Percentiles rank a stretch among this genome's conserved stretches.
Conservation (phyloP, 1,140 invertebrate species). For the Drosophila serrata region DNA sequence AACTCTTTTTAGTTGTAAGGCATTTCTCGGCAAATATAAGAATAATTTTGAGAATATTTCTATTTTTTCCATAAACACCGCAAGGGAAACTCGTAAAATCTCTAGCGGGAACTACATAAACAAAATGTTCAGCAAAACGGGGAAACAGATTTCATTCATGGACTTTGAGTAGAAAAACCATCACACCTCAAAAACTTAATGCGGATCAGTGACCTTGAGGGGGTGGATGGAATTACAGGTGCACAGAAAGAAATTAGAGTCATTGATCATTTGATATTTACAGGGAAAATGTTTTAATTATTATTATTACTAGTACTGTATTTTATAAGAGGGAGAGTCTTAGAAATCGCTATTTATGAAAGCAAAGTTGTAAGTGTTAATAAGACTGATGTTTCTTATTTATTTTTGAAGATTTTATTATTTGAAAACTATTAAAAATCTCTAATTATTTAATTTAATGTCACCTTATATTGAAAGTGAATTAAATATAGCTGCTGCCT, state of each 20-base stretch:
- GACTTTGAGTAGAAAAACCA: constrained; percentile 15
- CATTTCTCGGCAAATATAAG: constrained; percentile 9
- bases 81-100: constrained; percentile 64
- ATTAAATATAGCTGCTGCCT: too few species aligned
- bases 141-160: constrained; percentile 63
- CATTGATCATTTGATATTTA: constrained; percentile 1
- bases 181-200: constrained; percentile 23
- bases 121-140: constrained; percentile 31
- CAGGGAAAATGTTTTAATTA: background rate
- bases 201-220: constrained; percentile 53
- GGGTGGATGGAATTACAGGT: constrained; percentile 68
- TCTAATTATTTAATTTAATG: background rate
- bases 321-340: background rate
- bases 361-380: background rate
- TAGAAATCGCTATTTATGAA: background rate
- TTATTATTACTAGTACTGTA: too few species aligned
- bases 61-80: constrained; percentile 60
- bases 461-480: too few species aligned
- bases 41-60: constrained; percentile 18
- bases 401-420: background rate
- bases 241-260: constrained; percentile 10
- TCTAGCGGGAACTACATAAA: constrained; percentile 39
- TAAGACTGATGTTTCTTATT: background rate
- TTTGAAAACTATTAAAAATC: background rate
- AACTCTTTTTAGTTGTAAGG: constrained; percentile 46